These are phyloP conservation scores for Malurus melanocephalus DNA, from an alignment of 2,113 vertebrate genomes.

Conservation along the genomic window DNA sequence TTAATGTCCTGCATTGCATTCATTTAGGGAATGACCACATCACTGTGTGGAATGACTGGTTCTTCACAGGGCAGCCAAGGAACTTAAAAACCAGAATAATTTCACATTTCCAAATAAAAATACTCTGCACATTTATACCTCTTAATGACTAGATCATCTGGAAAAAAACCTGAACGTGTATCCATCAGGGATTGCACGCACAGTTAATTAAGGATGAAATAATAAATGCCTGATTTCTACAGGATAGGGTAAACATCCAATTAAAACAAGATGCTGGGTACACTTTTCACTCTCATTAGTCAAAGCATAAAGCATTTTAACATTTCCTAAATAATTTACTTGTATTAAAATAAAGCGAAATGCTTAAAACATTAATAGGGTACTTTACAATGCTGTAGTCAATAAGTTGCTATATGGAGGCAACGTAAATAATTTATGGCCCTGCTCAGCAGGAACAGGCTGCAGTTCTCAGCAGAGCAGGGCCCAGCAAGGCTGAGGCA, in stretches of 20 bases:
- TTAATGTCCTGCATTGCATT: neutral
- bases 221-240: constrained; percentile 69
- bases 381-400: constrained; percentile 68
- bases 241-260: constrained; percentile 71
- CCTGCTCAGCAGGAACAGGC: constrained; percentile 18
- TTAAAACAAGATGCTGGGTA: constrained; percentile 67
- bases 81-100: neutral
- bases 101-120: constrained; percentile 22
- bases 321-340: constrained; percentile 76
- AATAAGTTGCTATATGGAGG: constrained; percentile 65
- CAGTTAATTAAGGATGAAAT: constrained; percentile 68
- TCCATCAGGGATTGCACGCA: constrained; percentile 57
- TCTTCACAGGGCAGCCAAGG: neutral
- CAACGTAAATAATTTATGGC: constrained; percentile 67
- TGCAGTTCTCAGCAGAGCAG: constrained; percentile 15
- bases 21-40: neutral
- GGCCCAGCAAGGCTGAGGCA: neutral
- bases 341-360: constrained; percentile 74
- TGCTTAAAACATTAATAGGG: constrained; percentile 74
- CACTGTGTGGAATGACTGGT: neutral
- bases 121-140: constrained; percentile 38
- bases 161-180: constrained; percentile 10
- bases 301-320: constrained; percentile 72
- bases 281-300: constrained; percentile 67
- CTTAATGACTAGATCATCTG: constrained; percentile 43